Percentiles rank a stretch among this genome's conserved stretches.
These are phyloP conservation scores for Patiria pectinifera DNA, from an alignment of 53 echinoderm and acorn worm species.

Conservation along the genomic window DNA sequence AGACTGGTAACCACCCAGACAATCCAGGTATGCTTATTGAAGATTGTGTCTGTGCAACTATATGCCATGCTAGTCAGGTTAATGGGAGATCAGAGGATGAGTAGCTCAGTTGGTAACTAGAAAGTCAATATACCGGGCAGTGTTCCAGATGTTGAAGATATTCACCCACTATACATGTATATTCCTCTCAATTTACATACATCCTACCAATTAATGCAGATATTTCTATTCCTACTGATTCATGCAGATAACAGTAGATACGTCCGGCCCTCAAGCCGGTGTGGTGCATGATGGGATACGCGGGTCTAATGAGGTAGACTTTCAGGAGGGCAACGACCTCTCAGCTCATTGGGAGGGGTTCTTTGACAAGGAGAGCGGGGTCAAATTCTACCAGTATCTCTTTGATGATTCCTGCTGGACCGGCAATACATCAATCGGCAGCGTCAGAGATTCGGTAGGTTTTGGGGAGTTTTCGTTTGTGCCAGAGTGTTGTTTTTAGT, in stretches of 20 bases:
- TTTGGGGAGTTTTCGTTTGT: background rate
- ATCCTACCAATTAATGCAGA: too few relatives aligned
- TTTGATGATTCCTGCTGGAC: conserved; percentile 42
- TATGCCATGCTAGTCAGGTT: background rate
- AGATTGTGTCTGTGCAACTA: background rate
- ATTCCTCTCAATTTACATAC: background rate
- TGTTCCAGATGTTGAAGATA: background rate
- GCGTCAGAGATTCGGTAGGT: conserved; percentile 13
- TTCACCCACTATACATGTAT: background rate
- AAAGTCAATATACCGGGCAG: too few relatives aligned
- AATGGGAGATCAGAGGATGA: too few relatives aligned
- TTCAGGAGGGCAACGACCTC: conserved; percentile 41
- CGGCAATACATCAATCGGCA: background rate
- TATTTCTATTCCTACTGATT: background rate
- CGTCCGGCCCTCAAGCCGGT: conserved; percentile 50
- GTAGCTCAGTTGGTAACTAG: too few relatives aligned
- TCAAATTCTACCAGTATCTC: conserved; percentile 54
- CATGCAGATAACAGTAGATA: conserved; percentile 55
- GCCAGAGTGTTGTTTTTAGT: too few relatives aligned
- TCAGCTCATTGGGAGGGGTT: conserved; percentile 63
- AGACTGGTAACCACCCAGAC: conserved; percentile 12
- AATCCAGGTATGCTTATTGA: conserved; percentile 15
- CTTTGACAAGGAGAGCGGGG: conserved; percentile 66
- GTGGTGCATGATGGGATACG: conserved; percentile 54
- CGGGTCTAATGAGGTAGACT: conserved; percentile 58